phyloP scores from a whole-genome alignment of 2,888 invertebrate species.

The Seira ritae region DNA sequence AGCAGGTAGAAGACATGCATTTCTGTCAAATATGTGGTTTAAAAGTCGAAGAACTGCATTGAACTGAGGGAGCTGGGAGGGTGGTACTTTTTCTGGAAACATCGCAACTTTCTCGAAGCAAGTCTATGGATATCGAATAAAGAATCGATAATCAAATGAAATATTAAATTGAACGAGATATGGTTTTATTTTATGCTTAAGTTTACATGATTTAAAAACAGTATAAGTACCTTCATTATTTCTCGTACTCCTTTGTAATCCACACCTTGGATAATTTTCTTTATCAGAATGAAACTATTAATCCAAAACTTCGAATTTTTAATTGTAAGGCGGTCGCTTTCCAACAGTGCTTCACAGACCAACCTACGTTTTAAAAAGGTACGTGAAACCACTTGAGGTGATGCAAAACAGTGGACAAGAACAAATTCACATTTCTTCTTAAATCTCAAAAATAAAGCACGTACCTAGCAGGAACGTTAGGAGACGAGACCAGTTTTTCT shows the following conservation, averaged over 20 bases:
- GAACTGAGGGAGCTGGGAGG: slow-evolving; percentile 87
- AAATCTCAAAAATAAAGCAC: not conserved
- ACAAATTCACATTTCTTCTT: slow-evolving; percentile 29
- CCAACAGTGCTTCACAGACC: slow-evolving; percentile 91
- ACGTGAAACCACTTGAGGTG: too few relatives aligned
- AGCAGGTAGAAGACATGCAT: slow-evolving; percentile 93
- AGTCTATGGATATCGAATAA: slow-evolving; percentile 78
- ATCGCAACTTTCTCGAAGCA: slow-evolving; percentile 92
- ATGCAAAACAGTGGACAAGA: too few relatives aligned
- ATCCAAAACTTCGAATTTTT: slow-evolving; percentile 92
- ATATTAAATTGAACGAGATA: too few relatives aligned
- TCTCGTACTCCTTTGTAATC: slow-evolving; percentile 97
- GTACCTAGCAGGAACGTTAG: slow-evolving; percentile 86
- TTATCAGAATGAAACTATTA: slow-evolving; percentile 88
- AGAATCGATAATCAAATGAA: not conserved
- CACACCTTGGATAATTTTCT: slow-evolving; percentile 90
- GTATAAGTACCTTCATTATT: slow-evolving; percentile 86
- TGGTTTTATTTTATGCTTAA: too few relatives aligned
- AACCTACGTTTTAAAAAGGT: slow-evolving; percentile 81
- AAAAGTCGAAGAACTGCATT: slow-evolving; percentile 89
- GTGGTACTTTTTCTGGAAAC: slow-evolving; percentile 86
- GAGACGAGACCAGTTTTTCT: slow-evolving; percentile 84
- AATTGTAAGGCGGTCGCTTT: slow-evolving; percentile 88
- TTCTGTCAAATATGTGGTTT: slow-evolving; percentile 92
- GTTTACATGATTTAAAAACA: too few relatives aligned